Conservation (phyloP, 35 echinoderm and acorn worm genomes). For the Diadema setosum region DNA sequence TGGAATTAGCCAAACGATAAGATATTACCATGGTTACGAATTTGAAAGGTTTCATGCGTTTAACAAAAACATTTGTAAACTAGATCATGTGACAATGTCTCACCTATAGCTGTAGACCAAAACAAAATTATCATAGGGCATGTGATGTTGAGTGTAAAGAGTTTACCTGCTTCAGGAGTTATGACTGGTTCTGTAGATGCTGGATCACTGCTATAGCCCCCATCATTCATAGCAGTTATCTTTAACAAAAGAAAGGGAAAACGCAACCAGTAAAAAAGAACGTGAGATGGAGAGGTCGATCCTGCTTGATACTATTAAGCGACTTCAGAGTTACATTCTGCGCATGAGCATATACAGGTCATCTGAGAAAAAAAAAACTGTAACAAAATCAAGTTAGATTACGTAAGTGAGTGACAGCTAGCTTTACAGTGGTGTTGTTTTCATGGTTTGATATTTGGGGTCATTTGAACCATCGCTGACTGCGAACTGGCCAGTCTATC, state of each 20-base stretch:
- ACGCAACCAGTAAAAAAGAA: not conserved
- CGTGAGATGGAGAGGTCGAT: not conserved
- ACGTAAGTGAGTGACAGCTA: too few species aligned
- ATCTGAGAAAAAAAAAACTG: not conserved
- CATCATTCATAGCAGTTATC: constrained; percentile 7
- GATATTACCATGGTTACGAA: too few species aligned
- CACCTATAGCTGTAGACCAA: too few species aligned
- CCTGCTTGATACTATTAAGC: not conserved
- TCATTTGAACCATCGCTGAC: too few species aligned
- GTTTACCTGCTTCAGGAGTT: not conserved
- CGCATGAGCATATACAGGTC: not conserved
- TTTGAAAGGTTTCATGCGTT: too few species aligned
- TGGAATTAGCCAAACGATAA: not conserved
- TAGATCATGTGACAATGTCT: too few species aligned
- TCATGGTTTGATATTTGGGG: too few species aligned
- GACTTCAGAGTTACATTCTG: not conserved
- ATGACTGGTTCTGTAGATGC: not conserved
- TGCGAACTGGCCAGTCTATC: too few species aligned
- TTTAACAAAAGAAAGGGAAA: not conserved
- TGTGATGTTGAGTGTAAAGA: not conserved
- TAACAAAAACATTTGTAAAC: too few species aligned
- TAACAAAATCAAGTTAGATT: too few species aligned
- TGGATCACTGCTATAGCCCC: not conserved
- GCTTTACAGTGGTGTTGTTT: too few species aligned
- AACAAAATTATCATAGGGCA: not conserved